Percentiles rank a stretch among this genome's conserved stretches.
Conservation (phyloP, 1,140 invertebrate genomes). For the Pomacea maculata region DNA sequence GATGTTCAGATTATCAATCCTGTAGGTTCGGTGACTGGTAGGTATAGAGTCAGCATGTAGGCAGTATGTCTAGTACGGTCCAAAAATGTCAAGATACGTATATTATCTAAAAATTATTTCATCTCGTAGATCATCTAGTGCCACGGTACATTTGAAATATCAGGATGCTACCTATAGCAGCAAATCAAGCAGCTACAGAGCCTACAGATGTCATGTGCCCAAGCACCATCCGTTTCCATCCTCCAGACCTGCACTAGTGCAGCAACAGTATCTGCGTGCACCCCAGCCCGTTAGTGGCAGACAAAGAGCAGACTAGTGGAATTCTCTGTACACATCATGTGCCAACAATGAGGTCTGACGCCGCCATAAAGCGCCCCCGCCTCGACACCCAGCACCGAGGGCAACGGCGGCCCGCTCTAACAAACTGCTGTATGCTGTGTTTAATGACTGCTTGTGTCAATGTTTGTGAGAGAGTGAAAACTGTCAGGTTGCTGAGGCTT, state of each 20-base stretch:
- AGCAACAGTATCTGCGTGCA: not conserved
- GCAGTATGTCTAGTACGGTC: no score
- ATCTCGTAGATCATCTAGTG: not conserved
- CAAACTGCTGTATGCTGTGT: not conserved
- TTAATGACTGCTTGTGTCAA: constrained; percentile 4
- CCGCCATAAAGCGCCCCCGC: not conserved
- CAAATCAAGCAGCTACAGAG: not conserved
- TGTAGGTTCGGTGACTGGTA: no score
- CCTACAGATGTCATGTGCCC: not conserved
- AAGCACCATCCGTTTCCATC: not conserved
- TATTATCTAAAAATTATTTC: no score
- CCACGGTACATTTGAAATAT: not conserved
- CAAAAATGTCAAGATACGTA: no score
- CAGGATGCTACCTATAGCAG: not conserved
- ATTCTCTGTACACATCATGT: not conserved
- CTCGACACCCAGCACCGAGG: not conserved
- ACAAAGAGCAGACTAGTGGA: not conserved
- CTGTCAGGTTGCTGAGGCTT: not conserved
- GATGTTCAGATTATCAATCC: no score
- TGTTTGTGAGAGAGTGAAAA: constrained; percentile 9
- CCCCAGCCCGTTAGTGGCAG: not conserved
- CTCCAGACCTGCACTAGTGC: not conserved
- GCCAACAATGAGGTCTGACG: not conserved
- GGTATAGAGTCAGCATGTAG: no score
- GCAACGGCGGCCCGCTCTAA: not conserved